phyloP scores from a whole-genome alignment of 1,140 invertebrate species.

The Phymastichus coffea region DNA sequence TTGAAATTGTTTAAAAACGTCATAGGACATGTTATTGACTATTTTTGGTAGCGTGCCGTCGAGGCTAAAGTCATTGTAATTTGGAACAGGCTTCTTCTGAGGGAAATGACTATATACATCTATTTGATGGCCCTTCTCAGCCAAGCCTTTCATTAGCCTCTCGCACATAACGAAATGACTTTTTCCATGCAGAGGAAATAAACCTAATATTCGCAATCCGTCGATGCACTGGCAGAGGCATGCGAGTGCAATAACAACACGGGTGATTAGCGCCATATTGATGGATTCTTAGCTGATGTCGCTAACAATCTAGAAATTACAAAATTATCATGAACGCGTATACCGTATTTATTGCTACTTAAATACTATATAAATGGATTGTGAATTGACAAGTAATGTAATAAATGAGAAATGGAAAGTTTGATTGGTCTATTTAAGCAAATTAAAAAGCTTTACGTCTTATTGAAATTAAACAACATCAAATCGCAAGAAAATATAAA shows the following conservation, averaged over 20 bases:
- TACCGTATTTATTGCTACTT: too few relatives aligned
- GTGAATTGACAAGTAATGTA: too few relatives aligned
- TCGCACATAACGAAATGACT: constrained; percentile 50
- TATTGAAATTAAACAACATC: too few relatives aligned
- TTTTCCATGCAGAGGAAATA: constrained; percentile 46
- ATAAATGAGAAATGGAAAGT: too few relatives aligned
- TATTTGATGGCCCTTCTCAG: constrained; percentile 51
- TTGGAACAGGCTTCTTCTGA: constrained; percentile 39
- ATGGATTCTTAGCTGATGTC: too few relatives aligned
- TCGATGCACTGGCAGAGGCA: constrained; percentile 1
- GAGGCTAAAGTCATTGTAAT: constrained; percentile 43
- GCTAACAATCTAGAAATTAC: too few relatives aligned
- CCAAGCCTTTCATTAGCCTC: constrained; percentile 44
- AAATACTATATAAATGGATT: too few relatives aligned
- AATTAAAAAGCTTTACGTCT: too few relatives aligned
- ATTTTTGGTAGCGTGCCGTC: constrained; percentile 19
- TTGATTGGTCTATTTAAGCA: too few relatives aligned
- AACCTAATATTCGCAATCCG: constrained; percentile 37
- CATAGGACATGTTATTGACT: constrained; percentile 32
- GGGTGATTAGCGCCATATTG: too few relatives aligned
- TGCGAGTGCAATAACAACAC: neutral
- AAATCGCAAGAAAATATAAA: too few relatives aligned
- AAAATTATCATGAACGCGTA: too few relatives aligned
- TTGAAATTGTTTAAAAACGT: constrained; percentile 7
- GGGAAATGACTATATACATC: constrained; percentile 49